Conservation (phyloP, 2,113 vertebrate species). For the Aythya baeri region DNA sequence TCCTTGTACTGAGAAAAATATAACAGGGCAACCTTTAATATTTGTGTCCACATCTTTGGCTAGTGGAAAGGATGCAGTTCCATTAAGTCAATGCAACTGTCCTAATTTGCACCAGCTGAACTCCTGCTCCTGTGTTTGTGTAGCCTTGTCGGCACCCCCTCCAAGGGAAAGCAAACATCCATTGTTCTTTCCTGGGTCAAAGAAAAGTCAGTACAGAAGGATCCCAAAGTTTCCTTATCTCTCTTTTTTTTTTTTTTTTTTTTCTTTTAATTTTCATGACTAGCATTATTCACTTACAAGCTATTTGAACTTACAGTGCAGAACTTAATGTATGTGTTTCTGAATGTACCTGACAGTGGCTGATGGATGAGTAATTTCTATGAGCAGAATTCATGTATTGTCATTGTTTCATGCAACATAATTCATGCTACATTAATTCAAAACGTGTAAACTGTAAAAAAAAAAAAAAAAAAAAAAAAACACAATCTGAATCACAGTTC, state of each 20-base stretch:
- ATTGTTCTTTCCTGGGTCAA: constrained; percentile 62
- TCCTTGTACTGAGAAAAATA: not conserved
- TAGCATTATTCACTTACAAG: not conserved
- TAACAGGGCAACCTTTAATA: constrained; percentile 4
- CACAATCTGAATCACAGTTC: not conserved
- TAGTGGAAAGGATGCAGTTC: constrained; percentile 24
- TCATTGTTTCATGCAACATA: constrained; percentile 36
- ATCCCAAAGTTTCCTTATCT: constrained; percentile 35
- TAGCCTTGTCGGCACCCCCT: constrained; percentile 63
- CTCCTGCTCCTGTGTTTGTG: constrained; percentile 60
- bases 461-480: not conserved
- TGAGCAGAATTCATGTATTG: not conserved
- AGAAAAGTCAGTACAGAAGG: constrained; percentile 56
- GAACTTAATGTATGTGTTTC: constrained; percentile 1
- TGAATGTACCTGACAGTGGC: constrained; percentile 16
- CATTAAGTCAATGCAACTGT: constrained; percentile 22
- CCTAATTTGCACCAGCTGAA: constrained; percentile 69
- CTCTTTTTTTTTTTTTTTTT: not conserved
- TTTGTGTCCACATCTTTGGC: constrained; percentile 38
- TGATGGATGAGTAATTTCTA: constrained; percentile 42
- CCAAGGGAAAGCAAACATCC: constrained; percentile 69
- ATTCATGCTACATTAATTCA: constrained; percentile 42
- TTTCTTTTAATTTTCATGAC: not conserved
- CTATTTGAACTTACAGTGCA: not conserved
- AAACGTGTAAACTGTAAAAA: constrained; percentile 10